These are phyloP conservation scores for Sinocyclocheilus anophthalmus DNA, from an alignment of 2,113 vertebrate genomes.

Conservation along the genomic window DNA sequence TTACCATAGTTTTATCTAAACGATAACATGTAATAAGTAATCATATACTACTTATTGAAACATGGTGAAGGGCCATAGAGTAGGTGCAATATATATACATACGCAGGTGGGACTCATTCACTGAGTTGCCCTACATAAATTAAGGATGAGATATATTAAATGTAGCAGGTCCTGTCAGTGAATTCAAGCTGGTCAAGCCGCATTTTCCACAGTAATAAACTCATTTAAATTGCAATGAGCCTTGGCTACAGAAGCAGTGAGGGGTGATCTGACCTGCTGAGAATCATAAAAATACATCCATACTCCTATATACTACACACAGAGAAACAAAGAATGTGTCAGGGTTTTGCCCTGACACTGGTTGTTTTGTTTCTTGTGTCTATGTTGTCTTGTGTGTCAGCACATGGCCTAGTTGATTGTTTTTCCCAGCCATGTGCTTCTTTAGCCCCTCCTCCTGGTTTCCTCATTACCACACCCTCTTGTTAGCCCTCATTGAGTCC, in stretches of 20 bases:
- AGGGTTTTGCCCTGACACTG: too few relatives aligned
- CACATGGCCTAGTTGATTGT: too few relatives aligned
- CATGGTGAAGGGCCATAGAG: background rate
- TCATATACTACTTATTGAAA: too few relatives aligned
- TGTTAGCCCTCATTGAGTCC: too few relatives aligned
- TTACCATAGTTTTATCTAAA: too few relatives aligned
- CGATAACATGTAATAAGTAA: too few relatives aligned
- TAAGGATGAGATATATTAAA: background rate
- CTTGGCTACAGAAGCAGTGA: background rate
- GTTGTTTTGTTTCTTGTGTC: too few relatives aligned
- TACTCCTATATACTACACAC: constrained; percentile 1
- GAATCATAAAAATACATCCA: background rate
- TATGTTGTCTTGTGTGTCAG: too few relatives aligned
- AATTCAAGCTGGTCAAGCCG: background rate
- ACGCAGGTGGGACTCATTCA: background rate
- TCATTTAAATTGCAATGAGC: constrained; percentile 11
- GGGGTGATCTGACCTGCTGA: background rate
- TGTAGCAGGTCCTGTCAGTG: background rate
- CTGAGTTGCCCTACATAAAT: background rate
- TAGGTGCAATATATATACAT: background rate
- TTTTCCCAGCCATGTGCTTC: too few relatives aligned
- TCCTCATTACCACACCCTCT: too few relatives aligned
- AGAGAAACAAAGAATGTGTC: background rate
- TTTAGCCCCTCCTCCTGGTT: too few relatives aligned
- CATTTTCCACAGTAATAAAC: background rate